Evolutionary conservation across 2,113 vertebrate genomes (phyloP), one percentile per base, ranked within the genome.

Genomic region (Mystacornis crossleyi): DNA sequence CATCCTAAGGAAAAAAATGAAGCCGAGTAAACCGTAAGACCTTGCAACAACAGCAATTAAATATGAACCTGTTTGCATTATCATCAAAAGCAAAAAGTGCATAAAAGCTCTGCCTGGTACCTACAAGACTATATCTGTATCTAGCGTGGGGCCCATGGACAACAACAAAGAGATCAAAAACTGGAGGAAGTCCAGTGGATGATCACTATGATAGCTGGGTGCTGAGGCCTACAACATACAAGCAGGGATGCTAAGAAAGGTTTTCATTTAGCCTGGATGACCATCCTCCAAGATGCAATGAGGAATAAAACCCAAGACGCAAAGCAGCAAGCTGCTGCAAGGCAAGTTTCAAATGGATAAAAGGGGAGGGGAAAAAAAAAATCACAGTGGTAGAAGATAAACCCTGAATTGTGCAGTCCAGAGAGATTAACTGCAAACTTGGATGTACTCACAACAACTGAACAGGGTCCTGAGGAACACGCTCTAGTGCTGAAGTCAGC

Each of bases 381-480:
- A 16, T 6, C 38, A 14, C 16, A 54, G 17, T 11, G 8, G 17
- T 24, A 79, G 47, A 8, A 25, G 25, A 23, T 34, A 70, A 91
- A 74, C 40, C 18, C 47, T 28, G 23, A 47, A 36, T 5, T 6
- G 24, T 0, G 3, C 12, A n/a, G 14, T 3, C 19, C 34, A 18
- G 26, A 53, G 26, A 73, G 33, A 34, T 1, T 15, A 42, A 6
- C 10, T 47, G 19, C n/a, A 7, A 23, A 29, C 17, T 54, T 23
- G 47, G 47, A 53, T 14, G 25, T 10, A 36, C 18, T 34, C 43
- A 38, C 8, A 66, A 12, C 43, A 51, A 42, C 43, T 23, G 25
- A 48, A n/a, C 1, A 1, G 50, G 14, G 29, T 21, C 36, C 57
- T 2, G 1, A 62, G 58, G 47, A 87, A 54, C 4, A 2, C 0